These are phyloP conservation scores for Arrhamphus sclerolepis DNA, from an alignment of 2,797 vertebrate species.

Conservation along the genomic window DNA sequence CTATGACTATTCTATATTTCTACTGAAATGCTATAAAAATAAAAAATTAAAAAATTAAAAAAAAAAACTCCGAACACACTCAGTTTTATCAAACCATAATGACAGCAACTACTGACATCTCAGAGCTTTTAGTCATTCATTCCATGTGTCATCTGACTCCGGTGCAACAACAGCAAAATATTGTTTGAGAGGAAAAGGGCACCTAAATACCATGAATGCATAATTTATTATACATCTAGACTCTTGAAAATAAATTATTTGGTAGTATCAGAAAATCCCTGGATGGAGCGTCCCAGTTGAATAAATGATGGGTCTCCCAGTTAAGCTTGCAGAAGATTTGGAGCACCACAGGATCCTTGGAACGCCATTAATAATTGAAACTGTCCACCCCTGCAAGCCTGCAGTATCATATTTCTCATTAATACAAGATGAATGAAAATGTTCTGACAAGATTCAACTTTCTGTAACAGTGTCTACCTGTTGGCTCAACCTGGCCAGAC, in stretches of 20 bases:
- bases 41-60: no score
- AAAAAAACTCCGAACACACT: conserved; percentile 1
- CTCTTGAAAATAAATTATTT: conserved; percentile 31
- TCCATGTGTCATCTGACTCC: conserved; percentile 38
- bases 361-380: conserved; percentile 74
- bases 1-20: conserved; percentile 4
- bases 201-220: conserved; percentile 61
- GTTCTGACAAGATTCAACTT: conserved; percentile 67
- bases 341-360: conserved; percentile 50
- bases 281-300: conserved; percentile 5
- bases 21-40: background rate
- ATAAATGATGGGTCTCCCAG: conserved; percentile 26
- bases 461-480: conserved; percentile 57
- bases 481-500: conserved; percentile 47
- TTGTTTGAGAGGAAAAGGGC: conserved; percentile 64
- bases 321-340: conserved; percentile 31
- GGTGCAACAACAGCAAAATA: conserved; percentile 53
- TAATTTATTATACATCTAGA: conserved; percentile 40
- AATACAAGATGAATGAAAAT: conserved; percentile 71
- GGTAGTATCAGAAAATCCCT: conserved; percentile 18
- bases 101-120: conserved; percentile 2
- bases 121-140: conserved; percentile 29
- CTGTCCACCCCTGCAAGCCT: conserved; percentile 47
- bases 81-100: background rate
- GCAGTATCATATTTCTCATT: conserved; percentile 72